Base-by-base conservation (phyloP, 2,888 invertebrate genomes). In the Limnephilus marmoratus region DNA sequence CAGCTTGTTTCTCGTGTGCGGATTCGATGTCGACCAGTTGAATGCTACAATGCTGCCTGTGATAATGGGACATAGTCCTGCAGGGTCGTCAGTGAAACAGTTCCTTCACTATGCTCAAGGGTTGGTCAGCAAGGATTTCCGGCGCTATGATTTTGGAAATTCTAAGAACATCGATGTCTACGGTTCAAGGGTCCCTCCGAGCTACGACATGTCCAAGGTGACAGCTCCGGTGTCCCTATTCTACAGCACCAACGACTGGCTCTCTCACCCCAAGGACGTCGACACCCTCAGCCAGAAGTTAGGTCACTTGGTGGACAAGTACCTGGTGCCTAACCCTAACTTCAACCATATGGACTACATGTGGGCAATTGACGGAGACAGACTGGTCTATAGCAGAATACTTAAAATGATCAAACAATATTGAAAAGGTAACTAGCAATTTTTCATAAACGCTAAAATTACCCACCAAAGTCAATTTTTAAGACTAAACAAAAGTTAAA, bases 11-110 rank as follows among this genome's bases (percentile, higher is more conserved):
- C 94, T 97, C 53, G 94, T 97, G 0, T 95, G 96, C 34, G 98
- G 98, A 4, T 96, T 96, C 87, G 96, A 96, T 94, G 95, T 95
- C 13, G 95, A 95, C 5, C 96, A 97, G 94, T 94, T 97, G 37
- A 97, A 97, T 94, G 95, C 95, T 93, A 96, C 96, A 2, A 96
- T 97, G 93, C 94, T 97, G 13, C 97, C 97, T 0, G 96, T 97
- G 0, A 95, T 97, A 53, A 94, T 96, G 34, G 95, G 95, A 0
- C 96, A 97, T 93, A 94, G 95, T 80, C 97, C 97, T 0, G 95
- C 97, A 0, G 97, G 97, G 0, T 95, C 96, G 0, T 96, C 97
- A 0, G 94, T 95, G 0, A 96, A 96, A 94, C 97, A 97, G 94
- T 95, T 97, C 37, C 91, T 95, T 0, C 96, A 96, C 94, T 96